Percentiles rank a stretch among this genome's conserved stretches.
Conservation (phyloP, 2,113 vertebrate genomes). For the Pogonocichla stellata region DNA sequence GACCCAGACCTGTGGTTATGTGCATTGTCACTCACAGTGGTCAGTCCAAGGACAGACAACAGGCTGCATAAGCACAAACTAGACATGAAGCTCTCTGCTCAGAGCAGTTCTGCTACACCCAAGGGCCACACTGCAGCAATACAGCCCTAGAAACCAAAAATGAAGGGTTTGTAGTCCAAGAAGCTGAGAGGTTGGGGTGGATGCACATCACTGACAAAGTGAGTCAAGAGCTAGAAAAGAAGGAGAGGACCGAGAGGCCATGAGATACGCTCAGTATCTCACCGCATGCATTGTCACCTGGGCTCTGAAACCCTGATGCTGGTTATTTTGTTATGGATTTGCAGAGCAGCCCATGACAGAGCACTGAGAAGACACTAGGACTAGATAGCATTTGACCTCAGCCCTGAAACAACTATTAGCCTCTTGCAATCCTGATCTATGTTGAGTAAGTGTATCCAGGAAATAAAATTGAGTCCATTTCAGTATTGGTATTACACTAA, state of each 20-base stretch:
- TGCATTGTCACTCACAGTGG: not conserved
- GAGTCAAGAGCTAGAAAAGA: not conserved
- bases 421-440: not conserved
- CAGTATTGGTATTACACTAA: not conserved
- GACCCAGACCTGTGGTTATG: not conserved
- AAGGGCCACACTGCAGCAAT: not conserved
- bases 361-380: not conserved
- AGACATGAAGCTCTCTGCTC: not conserved
- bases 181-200: not conserved
- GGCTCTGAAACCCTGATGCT: not conserved
- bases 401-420: not conserved
- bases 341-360: not conserved
- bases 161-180: not conserved
- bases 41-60: not conserved
- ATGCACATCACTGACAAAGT: not conserved
- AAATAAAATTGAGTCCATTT: conserved; percentile 33
- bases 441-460: not conserved
- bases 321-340: not conserved
- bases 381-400: not conserved
- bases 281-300: not conserved
- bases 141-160: not conserved
- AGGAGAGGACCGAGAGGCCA: not conserved
- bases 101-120: not conserved
- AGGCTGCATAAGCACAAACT: not conserved
- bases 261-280: not conserved